A percentile compares a stretch with the other conserved stretches of the same genome.
These are phyloP conservation scores for Argyrosomus japonicus DNA, from an alignment of 2,113 vertebrate species.

Conservation along the genomic window DNA sequence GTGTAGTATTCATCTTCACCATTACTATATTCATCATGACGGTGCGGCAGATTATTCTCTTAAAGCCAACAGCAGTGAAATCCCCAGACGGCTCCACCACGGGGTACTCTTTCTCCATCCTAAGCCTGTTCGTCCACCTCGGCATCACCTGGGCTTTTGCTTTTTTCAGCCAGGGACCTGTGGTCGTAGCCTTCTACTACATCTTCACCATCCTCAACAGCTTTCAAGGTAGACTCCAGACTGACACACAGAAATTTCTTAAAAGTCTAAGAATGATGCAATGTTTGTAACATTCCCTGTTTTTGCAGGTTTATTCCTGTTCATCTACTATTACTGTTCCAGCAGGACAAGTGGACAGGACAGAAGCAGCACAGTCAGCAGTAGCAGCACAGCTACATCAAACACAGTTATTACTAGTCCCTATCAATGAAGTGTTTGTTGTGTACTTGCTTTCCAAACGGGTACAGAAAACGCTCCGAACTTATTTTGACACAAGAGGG, in stretches of 20 bases:
- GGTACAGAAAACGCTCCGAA: background rate
- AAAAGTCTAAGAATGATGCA: background rate
- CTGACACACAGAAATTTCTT: background rate
- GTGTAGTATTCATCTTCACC: conserved; percentile 65
- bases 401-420: accelerated
- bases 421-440: background rate
- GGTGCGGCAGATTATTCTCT: background rate
- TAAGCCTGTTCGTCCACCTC: conserved; percentile 60
- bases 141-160: conserved; percentile 76
- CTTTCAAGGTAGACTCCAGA: conserved; percentile 69
- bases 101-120: conserved; percentile 40
- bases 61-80: background rate
- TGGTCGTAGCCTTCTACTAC: conserved; percentile 58
- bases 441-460: background rate
- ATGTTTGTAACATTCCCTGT: background rate
- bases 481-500: conserved; percentile 68
- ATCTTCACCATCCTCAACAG: conserved; percentile 75
- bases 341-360: background rate
- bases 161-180: conserved; percentile 68
- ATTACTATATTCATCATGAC: conserved; percentile 24
- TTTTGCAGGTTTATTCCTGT: conserved; percentile 73
- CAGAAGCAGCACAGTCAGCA: background rate
- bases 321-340: conserved; percentile 70
- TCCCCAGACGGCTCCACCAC: background rate
- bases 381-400: background rate